Base-by-base conservation (phyloP, 2,888 invertebrate genomes). In the Apodemia duryi region DNA sequence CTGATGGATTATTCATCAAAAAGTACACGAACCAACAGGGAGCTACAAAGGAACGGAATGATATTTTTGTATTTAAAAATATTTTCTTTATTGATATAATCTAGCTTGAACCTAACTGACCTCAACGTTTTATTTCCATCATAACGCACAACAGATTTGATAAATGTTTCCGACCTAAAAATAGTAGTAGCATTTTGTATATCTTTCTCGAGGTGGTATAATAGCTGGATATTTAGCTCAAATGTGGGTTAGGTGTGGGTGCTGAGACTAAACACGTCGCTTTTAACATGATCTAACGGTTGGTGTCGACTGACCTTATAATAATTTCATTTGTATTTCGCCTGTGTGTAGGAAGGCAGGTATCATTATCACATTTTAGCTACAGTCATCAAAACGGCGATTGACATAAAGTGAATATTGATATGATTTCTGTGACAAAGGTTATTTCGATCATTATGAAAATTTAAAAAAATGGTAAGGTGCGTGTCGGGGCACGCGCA, bases 171-270 rank as follows among this genome's bases (percentile, higher is more conserved):
- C 54, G 54, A 54, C 54, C 54, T 29, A 54, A 54, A 54, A 54
- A 54, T 54, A 54, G 54, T 54, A 54, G 28, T 10, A 54, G 29
- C 28, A 54, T 54, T 29, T 43, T 54, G 54, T 54, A 10, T 54
- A 54, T 43, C 11, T 54, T 28, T 54, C 54, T 54, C 29, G 54
- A 28, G 54, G 28, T 54, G 28, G 54, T 54, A 54, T 54, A 54
- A 54, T 54, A 29, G 54, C 28, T 54, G 54, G 54, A 28, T 9
- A 54, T 54, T 54, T 54, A 54, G 54, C 29, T 54, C 54, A 54
- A 54, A 54, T 29, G 54, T 54, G 54, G 54, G 54, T 54, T 54
- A 54, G 54, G 54, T 54, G 54, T 54, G 54, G 54, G 54, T 29
- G 54, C 54, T 29, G 54, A 54, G 54, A 54, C 54, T 54, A 54